Evolutionary conservation across 1,140 invertebrate genomes (phyloP).

Genomic region (Galleria mellonella): DNA sequence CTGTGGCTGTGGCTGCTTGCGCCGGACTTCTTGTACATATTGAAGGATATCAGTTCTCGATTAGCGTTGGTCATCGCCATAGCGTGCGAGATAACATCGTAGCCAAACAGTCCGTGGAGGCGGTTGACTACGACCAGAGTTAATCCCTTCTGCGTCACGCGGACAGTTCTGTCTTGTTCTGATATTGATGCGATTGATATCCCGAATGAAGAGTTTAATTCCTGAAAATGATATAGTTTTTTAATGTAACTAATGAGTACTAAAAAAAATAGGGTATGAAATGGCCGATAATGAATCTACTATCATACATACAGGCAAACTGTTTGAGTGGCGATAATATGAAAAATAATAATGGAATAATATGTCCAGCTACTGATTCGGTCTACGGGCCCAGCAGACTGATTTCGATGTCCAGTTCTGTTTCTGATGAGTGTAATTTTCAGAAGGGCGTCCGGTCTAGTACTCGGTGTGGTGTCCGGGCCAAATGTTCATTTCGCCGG

Average conservation of each 20-base stretch:
- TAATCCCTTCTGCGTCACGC: conserved; percentile 53
- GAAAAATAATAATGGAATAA: no score
- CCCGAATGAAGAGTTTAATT: conserved; percentile 53
- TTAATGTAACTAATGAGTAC: neutral
- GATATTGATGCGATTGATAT: conserved; percentile 40
- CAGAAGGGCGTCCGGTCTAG: no score
- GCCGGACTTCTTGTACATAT: conserved; percentile 62
- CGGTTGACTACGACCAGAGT: conserved; percentile 58
- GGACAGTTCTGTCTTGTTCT: conserved; percentile 47
- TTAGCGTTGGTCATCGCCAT: conserved; percentile 69
- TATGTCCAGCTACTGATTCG: no score
- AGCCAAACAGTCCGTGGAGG: conserved; percentile 56
- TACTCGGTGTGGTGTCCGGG: no score
- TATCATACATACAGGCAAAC: no score
- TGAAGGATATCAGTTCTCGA: conserved; percentile 59
- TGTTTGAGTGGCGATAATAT: no score
- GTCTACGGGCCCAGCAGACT: no score
- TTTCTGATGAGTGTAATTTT: no score
- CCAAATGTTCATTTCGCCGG: no score
- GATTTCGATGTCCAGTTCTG: no score
- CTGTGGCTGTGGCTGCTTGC: conserved; percentile 24
- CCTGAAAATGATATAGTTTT: conserved; percentile 30
- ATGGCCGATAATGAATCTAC: no score
- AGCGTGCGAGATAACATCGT: conserved; percentile 61
- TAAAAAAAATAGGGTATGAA: no score